phyloP scores from a whole-genome alignment of 2,888 invertebrate species.

The Megaustenia siamemsis region DNA sequence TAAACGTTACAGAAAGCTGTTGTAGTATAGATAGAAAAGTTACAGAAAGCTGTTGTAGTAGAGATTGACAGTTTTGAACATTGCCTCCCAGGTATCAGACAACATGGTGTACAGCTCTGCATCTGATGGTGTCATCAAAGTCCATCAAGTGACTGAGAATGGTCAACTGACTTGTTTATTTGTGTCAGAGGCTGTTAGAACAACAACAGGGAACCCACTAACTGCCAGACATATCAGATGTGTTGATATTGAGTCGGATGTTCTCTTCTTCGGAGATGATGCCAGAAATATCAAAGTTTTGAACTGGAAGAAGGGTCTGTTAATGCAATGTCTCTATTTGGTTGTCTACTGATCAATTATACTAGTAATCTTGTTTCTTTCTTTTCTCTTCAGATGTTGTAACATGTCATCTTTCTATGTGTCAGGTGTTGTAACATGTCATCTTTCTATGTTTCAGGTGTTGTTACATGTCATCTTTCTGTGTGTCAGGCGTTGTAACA shows the following conservation, averaged over 20 bases:
- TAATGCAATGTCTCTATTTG: not conserved
- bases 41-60: slow-evolving; percentile 34
- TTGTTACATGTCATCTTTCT: no score
- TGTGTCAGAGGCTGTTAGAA: slow-evolving; percentile 70
- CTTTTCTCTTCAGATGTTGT: not conserved
- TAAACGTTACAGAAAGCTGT: no score
- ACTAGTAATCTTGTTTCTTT: not conserved
- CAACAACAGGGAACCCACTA: slow-evolving; percentile 58
- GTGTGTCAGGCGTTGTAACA: no score
- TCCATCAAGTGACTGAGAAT: slow-evolving; percentile 66
- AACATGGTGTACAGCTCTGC: slow-evolving; percentile 62
- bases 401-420: no score
- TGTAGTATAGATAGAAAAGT: no score
- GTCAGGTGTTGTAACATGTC: no score
- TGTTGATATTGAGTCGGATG: slow-evolving; percentile 61
- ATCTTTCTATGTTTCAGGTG: no score
- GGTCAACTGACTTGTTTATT: slow-evolving; percentile 65
- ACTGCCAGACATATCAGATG: slow-evolving; percentile 62
- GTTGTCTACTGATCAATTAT: no score
- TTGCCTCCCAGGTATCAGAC: slow-evolving; percentile 62
- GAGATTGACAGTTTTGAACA: slow-evolving; percentile 46
- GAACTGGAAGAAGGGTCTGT: slow-evolving; percentile 74
- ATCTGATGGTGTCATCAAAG: slow-evolving; percentile 71
- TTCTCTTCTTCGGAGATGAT: slow-evolving; percentile 74
- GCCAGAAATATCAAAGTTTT: slow-evolving; percentile 74